These are phyloP conservation scores for Meghimatium bilineatum DNA, from an alignment of 2,888 invertebrate genomes.

Conservation along the genomic window DNA sequence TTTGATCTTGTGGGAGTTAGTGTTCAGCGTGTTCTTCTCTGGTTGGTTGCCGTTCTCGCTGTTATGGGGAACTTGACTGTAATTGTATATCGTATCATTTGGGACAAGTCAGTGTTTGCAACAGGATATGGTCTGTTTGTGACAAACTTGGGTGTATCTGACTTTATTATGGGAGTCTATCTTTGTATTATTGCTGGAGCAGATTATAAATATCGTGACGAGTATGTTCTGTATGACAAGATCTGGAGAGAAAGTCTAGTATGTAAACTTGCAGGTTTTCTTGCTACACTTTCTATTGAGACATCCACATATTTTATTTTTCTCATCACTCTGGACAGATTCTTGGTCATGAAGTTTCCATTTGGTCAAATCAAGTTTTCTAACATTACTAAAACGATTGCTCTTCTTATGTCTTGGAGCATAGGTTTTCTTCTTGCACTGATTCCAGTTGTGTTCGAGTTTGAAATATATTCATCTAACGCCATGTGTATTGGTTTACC, in stretches of 20 bases:
- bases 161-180: conserved; percentile 1
- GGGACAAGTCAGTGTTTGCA: not conserved
- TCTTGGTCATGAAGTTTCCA: conserved; percentile 82
- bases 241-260: not conserved
- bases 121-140: conserved; percentile 4
- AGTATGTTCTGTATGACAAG: not conserved
- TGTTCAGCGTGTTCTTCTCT: conserved; percentile 52
- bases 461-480: conserved; percentile 35
- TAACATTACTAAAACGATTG: conserved; percentile 55
- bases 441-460: conserved; percentile 65
- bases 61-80: not conserved
- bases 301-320: conserved; percentile 81
- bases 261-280: conserved; percentile 17
- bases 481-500: conserved; percentile 75
- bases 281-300: conserved; percentile 78
- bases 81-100: conserved; percentile 1
- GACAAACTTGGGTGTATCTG: not conserved
- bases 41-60: not conserved
- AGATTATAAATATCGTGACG: not conserved
- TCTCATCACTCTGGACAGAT: conserved; percentile 82
- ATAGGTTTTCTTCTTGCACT: conserved; percentile 63
- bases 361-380: conserved; percentile 73
- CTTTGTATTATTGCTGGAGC: not conserved
- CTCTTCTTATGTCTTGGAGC: conserved; percentile 63
- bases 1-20: conserved; percentile 57